phyloP scores from a whole-genome alignment of 1,140 invertebrate genomes.

The Ladona fulva region DNA sequence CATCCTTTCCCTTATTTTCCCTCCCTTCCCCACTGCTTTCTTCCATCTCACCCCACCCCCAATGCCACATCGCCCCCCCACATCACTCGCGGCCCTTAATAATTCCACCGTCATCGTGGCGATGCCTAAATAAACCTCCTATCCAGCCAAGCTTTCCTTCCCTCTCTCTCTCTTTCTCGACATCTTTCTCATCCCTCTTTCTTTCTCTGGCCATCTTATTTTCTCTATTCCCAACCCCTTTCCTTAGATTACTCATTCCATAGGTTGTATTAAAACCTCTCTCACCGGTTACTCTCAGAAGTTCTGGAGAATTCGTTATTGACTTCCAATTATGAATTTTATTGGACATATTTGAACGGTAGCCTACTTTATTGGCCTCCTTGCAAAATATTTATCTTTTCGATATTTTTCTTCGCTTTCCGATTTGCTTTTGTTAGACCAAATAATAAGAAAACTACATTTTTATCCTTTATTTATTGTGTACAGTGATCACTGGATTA shows the following conservation, averaged over 20 bases:
- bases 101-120: constrained; percentile 1
- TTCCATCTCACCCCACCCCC: not conserved
- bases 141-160: not conserved
- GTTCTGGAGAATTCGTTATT: no score
- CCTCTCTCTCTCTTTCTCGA: not conserved
- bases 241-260: not conserved
- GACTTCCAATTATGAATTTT: no score
- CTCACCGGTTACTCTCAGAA: no score
- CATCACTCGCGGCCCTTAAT: not conserved
- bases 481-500: no score
- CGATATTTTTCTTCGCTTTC: no score
- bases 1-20: not conserved
- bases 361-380: no score
- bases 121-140: not conserved
- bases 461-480: no score
- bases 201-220: not conserved
- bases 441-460: no score
- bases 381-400: no score
- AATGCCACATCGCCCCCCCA: not conserved
- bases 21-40: not conserved
- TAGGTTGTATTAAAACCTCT: no score
- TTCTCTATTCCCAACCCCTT: not conserved
- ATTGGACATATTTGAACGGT: no score
- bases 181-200: not conserved
- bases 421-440: no score